Evolutionary conservation across 2,888 invertebrate genomes (phyloP).

Genomic region (Orchesellides sinensis): DNA sequence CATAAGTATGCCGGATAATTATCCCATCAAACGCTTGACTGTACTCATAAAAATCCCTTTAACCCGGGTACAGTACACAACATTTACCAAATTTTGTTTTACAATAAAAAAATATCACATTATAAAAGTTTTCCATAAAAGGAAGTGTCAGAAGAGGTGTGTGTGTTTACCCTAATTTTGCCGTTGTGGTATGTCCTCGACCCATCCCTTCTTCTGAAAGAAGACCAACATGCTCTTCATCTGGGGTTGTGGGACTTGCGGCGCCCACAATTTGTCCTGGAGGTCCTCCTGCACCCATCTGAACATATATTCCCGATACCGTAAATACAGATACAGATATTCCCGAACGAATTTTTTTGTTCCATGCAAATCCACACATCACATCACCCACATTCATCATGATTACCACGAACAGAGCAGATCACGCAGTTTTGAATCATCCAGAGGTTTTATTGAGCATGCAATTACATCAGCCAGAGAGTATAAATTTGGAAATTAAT

Average conservation of each 20-base stretch:
- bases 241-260: conserved; percentile 51
- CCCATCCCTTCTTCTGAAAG: conserved; percentile 97
- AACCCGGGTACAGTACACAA: background rate
- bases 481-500: too few species aligned
- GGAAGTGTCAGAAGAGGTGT: too few species aligned
- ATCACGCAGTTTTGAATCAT: background rate
- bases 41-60: background rate
- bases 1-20: background rate
- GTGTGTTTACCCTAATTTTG: conserved; percentile 73
- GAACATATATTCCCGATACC: conserved; percentile 31
- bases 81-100: too few species aligned
- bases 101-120: too few species aligned
- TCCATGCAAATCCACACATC: conserved; percentile 45
- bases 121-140: too few species aligned
- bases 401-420: background rate
- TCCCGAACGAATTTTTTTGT: too few species aligned
- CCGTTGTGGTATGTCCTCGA: conserved; percentile 78
- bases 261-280: conserved; percentile 55
- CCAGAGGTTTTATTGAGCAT: too few species aligned
- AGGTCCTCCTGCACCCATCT: conserved; percentile 67
- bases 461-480: too few species aligned
- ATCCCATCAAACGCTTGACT: background rate
- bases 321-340: too few species aligned
- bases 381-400: conserved; percentile 30
- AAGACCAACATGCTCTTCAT: conserved; percentile 85